Evolutionary conservation across 2,888 invertebrate species (phyloP), one percentile per base, ranked within the genome.

Genomic region (Drosophila anceps): DNA sequence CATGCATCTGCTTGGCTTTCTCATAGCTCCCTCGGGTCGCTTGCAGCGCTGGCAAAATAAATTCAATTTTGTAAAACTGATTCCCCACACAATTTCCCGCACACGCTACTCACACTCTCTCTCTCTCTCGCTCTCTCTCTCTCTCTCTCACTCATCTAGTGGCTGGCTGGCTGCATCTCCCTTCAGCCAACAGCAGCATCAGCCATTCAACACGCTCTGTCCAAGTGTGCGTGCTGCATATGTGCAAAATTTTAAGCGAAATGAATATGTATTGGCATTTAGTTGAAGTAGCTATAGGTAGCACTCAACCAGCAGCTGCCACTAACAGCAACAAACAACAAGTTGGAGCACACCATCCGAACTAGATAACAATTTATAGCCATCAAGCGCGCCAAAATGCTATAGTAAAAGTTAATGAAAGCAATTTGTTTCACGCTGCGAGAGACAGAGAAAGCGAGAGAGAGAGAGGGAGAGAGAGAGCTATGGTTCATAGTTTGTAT

Each of bases 51-150:
- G 77, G 90, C 81, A 79, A 87, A 87, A 87, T 87, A 87, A 87
- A 87, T 87, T 87, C 86, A 87, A 87, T 87, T 90, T 90, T 79
- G 69, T 82, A 88, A 87, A 87, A 87, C 86, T 85, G 86, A 90
- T 90, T 87, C 86, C 84, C 84, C 83, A 88, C 90, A 85, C 85
- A 81, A 90, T 90, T 88, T 90, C 79, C 66, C 67, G 24, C 79
- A 69, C 60, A 79, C 70, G 67, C 63, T 55, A 41, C 6, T 41
- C 51, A 12, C 18, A 8, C 46, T 18, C 33, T 8, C 59, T 27
- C 35, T 48, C 53, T 13, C 46, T 27, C 46, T 13, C 18, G 35
- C 54, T 18, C 33, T 33, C 61, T 20, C 53, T 12, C 13, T 13
- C 35, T 2, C 33, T 6, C 27, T 0, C 35, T 24, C 37, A 15